phyloP scores from a whole-genome alignment of 2,888 invertebrate species.

The Plusia festucae region DNA sequence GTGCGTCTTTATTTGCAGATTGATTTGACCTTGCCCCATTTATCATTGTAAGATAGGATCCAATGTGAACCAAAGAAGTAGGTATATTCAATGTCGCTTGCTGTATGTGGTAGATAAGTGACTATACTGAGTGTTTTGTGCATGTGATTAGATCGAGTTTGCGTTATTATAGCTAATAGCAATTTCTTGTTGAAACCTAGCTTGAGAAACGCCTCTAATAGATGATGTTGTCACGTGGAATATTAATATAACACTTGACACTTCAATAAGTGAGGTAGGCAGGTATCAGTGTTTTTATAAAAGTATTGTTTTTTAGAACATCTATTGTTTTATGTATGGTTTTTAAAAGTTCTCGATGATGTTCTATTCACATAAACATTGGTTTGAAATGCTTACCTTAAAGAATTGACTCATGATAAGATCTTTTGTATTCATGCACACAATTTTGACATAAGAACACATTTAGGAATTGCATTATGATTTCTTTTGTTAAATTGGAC shows the following conservation, averaged over 20 bases:
- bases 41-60: constrained; percentile 34
- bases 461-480: too few species aligned
- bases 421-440: too few species aligned
- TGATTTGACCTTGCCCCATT: constrained; percentile 50
- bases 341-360: too few species aligned
- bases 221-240: constrained; percentile 7
- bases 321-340: too few species aligned
- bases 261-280: background rate
- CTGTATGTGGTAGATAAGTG: constrained; percentile 5
- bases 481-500: too few species aligned
- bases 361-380: too few species aligned
- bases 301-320: too few species aligned
- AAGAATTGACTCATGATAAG: too few species aligned
- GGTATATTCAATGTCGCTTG: constrained; percentile 12
- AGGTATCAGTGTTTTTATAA: too few species aligned
- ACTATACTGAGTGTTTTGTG: background rate
- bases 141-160: constrained; percentile 5
- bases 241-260: constrained; percentile 4
- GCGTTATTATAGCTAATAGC: constrained; percentile 4
- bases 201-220: constrained; percentile 5
- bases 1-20: constrained; percentile 54
- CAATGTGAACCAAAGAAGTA: constrained; percentile 25
- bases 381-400: too few species aligned
- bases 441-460: too few species aligned
- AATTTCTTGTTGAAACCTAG: background rate